Conservation (phyloP, 1,140 invertebrate species). For the Conus betulinus region DNA sequence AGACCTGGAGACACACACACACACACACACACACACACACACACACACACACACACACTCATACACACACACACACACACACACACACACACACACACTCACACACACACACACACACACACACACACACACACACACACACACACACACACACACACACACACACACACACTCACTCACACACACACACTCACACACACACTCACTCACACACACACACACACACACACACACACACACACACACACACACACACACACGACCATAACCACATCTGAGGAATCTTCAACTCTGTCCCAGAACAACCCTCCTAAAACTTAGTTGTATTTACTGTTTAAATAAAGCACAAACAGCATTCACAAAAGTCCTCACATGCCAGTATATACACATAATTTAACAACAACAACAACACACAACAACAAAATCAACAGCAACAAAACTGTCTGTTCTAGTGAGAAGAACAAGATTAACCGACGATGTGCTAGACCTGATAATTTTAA, state of each 20-base stretch:
- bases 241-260: conserved; percentile 2
- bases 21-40: conserved; percentile 11
- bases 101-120: background rate
- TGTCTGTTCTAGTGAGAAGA: too few relatives aligned
- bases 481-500: too few relatives aligned
- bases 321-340: too few relatives aligned
- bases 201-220: background rate
- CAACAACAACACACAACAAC: too few relatives aligned
- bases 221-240: conserved; percentile 1
- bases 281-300: too few relatives aligned
- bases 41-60: background rate
- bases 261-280: background rate
- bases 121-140: background rate
- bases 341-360: too few relatives aligned
- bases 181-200: background rate
- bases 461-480: too few relatives aligned
- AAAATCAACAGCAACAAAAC: too few relatives aligned
- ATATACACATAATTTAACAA: too few relatives aligned
- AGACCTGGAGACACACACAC: conserved; percentile 79
- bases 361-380: too few relatives aligned
- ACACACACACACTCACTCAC: background rate
- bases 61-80: background rate
- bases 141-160: background rate
- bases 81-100: background rate
- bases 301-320: too few relatives aligned